Evolutionary conservation across 2,113 vertebrate species (phyloP), one percentile per base, ranked within the genome.

Genomic region (Sisor rabdophorus): DNA sequence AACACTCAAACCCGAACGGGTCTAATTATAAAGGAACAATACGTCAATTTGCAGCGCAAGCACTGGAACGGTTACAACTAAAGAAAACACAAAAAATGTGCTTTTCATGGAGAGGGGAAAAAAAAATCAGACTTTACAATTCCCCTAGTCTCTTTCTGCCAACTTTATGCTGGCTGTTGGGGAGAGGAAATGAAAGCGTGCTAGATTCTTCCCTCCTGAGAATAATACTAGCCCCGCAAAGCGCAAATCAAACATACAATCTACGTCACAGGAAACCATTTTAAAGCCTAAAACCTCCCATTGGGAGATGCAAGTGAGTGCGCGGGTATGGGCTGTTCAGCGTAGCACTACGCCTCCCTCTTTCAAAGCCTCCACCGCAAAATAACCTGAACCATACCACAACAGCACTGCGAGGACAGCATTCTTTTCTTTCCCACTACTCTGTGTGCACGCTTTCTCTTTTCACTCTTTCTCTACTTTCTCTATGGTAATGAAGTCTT

Each of bases 211-310:
- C 89, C 89, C 90, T 90, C 91, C 56, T 22, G 89, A 90, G 91
- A 91, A 92, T 90, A 91, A 90, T 89, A 90, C 88, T 87, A 91
- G 91, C 90, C 89, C 89, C 90, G 90, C 91, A 91, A 92, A 92
- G 90, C 89, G 87, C 89, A 91, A 92, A 92, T 93, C 90, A 92
- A 93, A 93, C 90, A 91, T 89, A 90, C 89, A 88, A 91, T 89
- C 89, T 85, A 92, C 91, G 91, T 93, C 92, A 92, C 89, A 93
- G 91, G 92, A 92, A 92, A 91, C 90, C 90, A 91, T 92, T 90
- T 89, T 89, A 89, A 91, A 91, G 91, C 90, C 87, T 92, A 90
- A 91, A 90, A 89, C 88, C 91, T 91, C 91, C 91, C 90, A 87
- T 85, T 85, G 89, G 92, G 90, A 91, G 89, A 88, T 89, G 85